These are phyloP conservation scores for Mormyrus proboscirostris DNA, from an alignment of 2,797 vertebrate species.

Conservation along the genomic window DNA sequence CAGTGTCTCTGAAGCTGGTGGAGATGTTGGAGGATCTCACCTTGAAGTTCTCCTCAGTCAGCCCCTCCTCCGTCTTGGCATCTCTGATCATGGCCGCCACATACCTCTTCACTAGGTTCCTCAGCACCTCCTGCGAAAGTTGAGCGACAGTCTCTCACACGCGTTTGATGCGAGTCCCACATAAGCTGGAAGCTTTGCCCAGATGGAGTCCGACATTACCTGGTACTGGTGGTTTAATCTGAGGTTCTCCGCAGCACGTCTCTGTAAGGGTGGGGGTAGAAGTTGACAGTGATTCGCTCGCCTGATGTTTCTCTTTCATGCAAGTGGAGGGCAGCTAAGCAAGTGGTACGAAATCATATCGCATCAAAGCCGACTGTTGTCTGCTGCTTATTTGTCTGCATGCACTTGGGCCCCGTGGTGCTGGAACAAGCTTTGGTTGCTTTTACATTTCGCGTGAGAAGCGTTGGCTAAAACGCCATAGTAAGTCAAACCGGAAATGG, in stretches of 20 bases:
- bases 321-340: not conserved
- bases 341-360: not conserved
- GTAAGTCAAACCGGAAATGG: not conserved
- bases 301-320: not conserved
- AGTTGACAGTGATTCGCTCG: not conserved
- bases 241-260: constrained; percentile 88
- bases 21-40: constrained; percentile 46
- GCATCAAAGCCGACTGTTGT: not conserved
- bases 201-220: constrained; percentile 56
- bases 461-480: not conserved
- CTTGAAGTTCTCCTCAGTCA: constrained; percentile 98
- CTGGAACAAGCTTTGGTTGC: not conserved
- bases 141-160: not conserved
- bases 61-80: constrained; percentile 92
- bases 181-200: not conserved
- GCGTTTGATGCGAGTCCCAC: not conserved
- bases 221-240: constrained; percentile 94
- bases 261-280: constrained; percentile 57
- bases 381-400: not conserved
- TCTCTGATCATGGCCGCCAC: constrained; percentile 99
- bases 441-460: not conserved
- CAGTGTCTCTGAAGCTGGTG: not conserved
- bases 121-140: constrained; percentile 81
- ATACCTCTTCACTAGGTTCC: constrained; percentile 92
- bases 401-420: not conserved